phyloP scores from a whole-genome alignment of 2,113 vertebrate species.

The Xenus cinereus region DNA sequence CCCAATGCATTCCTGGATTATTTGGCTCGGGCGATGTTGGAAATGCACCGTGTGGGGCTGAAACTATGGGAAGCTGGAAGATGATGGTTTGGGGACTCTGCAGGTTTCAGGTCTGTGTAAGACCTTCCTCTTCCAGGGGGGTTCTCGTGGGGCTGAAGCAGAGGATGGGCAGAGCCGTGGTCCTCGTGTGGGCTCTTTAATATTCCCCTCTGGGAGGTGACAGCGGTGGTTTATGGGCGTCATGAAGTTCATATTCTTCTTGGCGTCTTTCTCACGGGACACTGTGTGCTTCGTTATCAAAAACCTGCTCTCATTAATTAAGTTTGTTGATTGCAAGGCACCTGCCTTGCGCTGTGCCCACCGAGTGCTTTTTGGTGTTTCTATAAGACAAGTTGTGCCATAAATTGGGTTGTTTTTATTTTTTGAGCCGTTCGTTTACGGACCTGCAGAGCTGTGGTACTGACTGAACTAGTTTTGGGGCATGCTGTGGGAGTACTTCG shows the following conservation, averaged over 20 bases:
- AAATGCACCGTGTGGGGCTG: background rate
- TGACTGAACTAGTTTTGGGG: background rate
- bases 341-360: fast-evolving
- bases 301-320: background rate
- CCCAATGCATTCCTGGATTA: fast-evolving
- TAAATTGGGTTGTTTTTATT: background rate
- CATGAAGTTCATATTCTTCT: background rate
- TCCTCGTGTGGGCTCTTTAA: background rate
- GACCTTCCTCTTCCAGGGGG: fast-evolving
- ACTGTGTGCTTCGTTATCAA: background rate
- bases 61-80: background rate
- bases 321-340: background rate
- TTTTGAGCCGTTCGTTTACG: background rate
- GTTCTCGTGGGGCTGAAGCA: background rate
- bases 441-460: background rate
- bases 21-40: fast-evolving
- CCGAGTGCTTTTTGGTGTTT: background rate
- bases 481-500: background rate
- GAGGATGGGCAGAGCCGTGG: background rate
- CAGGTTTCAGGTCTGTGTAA: fast-evolving
- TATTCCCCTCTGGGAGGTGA: background rate
- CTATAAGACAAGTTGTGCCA: background rate
- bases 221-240: background rate
- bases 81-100: background rate
- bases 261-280: background rate